phyloP scores from a whole-genome alignment of 2,888 invertebrate species.

The Apomyelois bistriatella region DNA sequence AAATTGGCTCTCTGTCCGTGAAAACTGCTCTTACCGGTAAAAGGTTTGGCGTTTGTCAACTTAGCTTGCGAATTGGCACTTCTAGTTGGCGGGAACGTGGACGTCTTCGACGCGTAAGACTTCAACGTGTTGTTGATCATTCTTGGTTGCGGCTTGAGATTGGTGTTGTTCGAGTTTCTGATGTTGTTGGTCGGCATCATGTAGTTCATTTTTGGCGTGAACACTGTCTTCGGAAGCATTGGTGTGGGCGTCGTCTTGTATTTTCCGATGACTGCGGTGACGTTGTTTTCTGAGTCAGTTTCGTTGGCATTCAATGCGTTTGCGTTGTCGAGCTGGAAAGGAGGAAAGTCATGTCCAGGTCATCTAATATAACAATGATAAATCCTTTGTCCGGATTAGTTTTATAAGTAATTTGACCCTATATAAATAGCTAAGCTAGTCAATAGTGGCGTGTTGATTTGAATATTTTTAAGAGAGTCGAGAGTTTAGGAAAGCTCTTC shows the following conservation, averaged over 20 bases:
- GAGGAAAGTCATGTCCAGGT: not conserved
- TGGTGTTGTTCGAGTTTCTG: constrained; percentile 61
- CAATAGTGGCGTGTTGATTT: no score
- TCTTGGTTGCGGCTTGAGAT: constrained; percentile 59
- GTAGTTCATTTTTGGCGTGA: constrained; percentile 65
- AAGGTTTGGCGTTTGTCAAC: constrained; percentile 51
- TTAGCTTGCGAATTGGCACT: constrained; percentile 65
- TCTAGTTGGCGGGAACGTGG: constrained; percentile 71
- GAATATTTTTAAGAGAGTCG: no score
- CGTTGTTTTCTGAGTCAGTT: constrained; percentile 67
- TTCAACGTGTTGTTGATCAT: constrained; percentile 51
- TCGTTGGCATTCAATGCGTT: constrained; percentile 64
- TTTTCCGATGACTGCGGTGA: constrained; percentile 66
- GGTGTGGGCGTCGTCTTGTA: constrained; percentile 69
- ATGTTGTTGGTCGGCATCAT: constrained; percentile 72
- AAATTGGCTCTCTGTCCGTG: constrained; percentile 70
- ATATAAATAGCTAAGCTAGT: no score
- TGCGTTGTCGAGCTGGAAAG: constrained; percentile 64
- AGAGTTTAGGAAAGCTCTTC: no score
- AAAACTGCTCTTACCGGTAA: constrained; percentile 60
- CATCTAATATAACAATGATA: no score
- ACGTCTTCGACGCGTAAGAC: constrained; percentile 64
- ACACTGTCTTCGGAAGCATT: constrained; percentile 64
- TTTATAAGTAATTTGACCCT: no score
- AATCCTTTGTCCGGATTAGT: no score